Evolutionary conservation across 2,113 vertebrate species (phyloP).

Genomic region (Sinosuthora webbiana): DNA sequence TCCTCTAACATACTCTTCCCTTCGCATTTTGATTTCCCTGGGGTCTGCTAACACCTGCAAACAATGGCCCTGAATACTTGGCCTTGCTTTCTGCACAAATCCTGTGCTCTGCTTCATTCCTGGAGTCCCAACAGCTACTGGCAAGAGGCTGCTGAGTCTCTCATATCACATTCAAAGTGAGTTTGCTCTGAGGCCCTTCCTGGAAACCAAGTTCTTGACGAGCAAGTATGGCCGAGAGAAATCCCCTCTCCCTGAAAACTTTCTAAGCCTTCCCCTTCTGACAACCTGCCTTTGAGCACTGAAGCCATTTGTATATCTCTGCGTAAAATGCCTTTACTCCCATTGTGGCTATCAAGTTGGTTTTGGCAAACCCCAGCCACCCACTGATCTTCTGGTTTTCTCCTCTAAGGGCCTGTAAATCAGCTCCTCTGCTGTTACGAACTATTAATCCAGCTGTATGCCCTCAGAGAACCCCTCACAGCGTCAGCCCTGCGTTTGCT

Average conservation of each 20-base stretch:
- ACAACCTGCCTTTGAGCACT: neutral
- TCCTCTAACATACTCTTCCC: neutral
- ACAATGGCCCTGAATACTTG: neutral
- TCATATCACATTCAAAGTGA: fast-evolving
- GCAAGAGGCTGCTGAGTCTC: neutral
- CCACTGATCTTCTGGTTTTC: neutral
- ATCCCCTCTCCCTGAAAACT: neutral
- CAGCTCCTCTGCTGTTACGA: neutral
- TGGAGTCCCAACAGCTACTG: neutral
- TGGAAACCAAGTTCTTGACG: neutral
- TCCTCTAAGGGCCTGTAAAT: neutral
- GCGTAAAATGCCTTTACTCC: neutral
- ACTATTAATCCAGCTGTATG: neutral
- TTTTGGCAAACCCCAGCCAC: conserved; percentile 24
- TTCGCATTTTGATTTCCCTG: neutral
- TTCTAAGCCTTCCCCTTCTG: neutral
- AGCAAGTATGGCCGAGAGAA: neutral
- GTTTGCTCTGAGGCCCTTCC: neutral
- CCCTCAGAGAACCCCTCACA: neutral
- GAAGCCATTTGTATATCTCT: neutral
- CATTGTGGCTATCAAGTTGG: neutral
- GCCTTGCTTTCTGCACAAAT: neutral
- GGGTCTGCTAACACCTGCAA: neutral
- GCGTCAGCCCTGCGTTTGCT: fast-evolving
- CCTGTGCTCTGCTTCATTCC: neutral